Evolutionary conservation across 2,797 vertebrate species (phyloP), one percentile per base, ranked within the genome.

Genomic region (Squalus acanthias): DNA sequence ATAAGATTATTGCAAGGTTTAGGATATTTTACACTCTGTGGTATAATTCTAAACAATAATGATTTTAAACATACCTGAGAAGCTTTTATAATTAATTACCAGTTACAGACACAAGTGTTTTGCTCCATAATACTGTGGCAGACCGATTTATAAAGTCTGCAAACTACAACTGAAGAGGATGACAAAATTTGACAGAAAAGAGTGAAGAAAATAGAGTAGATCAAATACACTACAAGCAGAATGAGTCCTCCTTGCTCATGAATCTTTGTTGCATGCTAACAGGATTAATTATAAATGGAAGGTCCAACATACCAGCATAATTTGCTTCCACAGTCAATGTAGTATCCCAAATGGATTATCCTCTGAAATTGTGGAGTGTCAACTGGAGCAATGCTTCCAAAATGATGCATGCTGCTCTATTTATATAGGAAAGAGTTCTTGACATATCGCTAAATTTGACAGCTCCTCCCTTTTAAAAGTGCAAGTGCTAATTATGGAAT

Each of bases 401-500:
- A 95, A 76, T 3, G 70, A 76, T 95, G 46, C 70, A 74, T n/a
- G 26, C 6, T 53, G 94, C 53, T 95, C 26, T 95, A 95, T 76
- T 95, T 95, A 95, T 95, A 95, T 95, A 95, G 46, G 53, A 95
- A 70, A 95, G 70, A 95, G 91, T 95, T 95, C 94, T 95, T 60
- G 69, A 74, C 69, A 95, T 95, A 72, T 76, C 94, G 46, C 70
- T 95, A 60, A 74, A 95, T 76, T 76, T 95, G 70, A 53, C 94
- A 95, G 33, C 94, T 95, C 94, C 94, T 95, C 94, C 94, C 70
- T 95, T 93, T 95, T 74, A 95, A 95, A 74, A 95, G 94, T 95
- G 94, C 46, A 95, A 95, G 94, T 95, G 70, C 94, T 95, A 95
- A 95, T 95, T 95, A 95, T 95, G 94, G 94, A 95, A 76, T 95